phyloP scores from a whole-genome alignment of 2,113 vertebrate genomes.

The Spilogale gracilis region DNA sequence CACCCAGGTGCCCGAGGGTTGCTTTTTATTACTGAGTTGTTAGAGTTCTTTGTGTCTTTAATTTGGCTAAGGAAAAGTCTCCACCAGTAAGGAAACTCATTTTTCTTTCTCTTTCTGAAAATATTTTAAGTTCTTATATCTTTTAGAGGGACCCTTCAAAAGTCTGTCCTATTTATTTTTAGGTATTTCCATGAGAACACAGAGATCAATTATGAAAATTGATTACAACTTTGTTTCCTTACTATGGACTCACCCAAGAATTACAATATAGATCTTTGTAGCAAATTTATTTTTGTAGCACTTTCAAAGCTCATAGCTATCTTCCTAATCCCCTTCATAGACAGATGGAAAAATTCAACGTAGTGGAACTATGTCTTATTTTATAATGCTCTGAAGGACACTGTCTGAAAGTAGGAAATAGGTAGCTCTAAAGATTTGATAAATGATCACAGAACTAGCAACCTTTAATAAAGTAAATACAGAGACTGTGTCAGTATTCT shows the following conservation, averaged over 20 bases:
- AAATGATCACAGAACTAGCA: background rate
- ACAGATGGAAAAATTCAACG: background rate
- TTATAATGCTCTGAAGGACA: background rate
- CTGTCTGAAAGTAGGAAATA: background rate
- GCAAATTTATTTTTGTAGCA: background rate
- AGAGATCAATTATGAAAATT: background rate
- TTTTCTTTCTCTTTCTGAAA: background rate
- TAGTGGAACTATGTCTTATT: background rate
- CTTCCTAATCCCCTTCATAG: background rate
- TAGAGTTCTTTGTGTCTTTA: background rate
- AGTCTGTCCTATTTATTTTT: background rate
- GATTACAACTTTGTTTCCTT: background rate
- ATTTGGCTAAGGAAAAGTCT: slow-evolving; percentile 1
- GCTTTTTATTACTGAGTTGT: background rate
- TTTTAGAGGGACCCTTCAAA: background rate
- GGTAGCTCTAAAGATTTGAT: background rate
- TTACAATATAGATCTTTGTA: background rate
- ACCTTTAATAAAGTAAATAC: slow-evolving; percentile 21
- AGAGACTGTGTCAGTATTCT: background rate
- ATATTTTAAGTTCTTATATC: background rate
- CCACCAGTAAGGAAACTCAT: background rate
- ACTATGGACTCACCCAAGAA: background rate
- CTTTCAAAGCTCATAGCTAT: background rate
- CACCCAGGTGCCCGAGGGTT: too few relatives aligned
- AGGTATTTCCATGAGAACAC: slow-evolving; percentile 13